Base-by-base conservation (phyloP, 92 coral and sea anemone species). In the Porites evermanni region DNA sequence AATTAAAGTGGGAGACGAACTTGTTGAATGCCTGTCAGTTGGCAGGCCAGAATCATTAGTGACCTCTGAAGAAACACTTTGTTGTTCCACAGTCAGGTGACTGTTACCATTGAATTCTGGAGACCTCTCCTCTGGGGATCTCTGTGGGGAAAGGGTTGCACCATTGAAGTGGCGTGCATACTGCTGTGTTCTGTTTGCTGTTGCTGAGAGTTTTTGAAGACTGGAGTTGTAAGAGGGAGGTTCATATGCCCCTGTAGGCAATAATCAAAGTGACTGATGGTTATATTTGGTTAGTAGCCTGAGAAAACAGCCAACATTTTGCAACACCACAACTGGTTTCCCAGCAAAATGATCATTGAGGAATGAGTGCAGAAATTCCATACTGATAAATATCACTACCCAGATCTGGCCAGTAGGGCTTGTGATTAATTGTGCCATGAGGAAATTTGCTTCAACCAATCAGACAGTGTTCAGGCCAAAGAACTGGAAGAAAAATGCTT, bases 41-140 rank as follows among this genome's bases (percentile, higher is more conserved):
- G 96, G 99, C 13, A 97, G 88, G 19, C 99, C 99, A 51, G 99
- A 97, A 75, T 97, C 99, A 44, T 88, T 93, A 12, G 96, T 95
- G 32, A 94, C 89, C 73, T 97, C 99, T 14, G 98, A 92, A 58
- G 91, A 93, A 88, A 94, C 91, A 64, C 97, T 95, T 60, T 91
- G 95, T 52, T 90, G 96, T 83, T 95, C 95, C 26, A 80, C 84
- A 14, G 86, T 76, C 38, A 79, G 72, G 44, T 73, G 69, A 11
- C 70, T 79, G 29, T 59, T 82, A 65, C 79, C 92, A 19, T 86
- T 80, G 78, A 92, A 93, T 63, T 89, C 92, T 52, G 94, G 90
- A 8, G 95, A 85, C 64, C 79, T 75, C n/a, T 75, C 91, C 21
- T 38, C 44, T 16, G 93, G 61, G 61, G 14, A 56, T 50, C 44